phyloP scores from a whole-genome alignment of 2,113 vertebrate genomes.

The Corythaixoides concolor region DNA sequence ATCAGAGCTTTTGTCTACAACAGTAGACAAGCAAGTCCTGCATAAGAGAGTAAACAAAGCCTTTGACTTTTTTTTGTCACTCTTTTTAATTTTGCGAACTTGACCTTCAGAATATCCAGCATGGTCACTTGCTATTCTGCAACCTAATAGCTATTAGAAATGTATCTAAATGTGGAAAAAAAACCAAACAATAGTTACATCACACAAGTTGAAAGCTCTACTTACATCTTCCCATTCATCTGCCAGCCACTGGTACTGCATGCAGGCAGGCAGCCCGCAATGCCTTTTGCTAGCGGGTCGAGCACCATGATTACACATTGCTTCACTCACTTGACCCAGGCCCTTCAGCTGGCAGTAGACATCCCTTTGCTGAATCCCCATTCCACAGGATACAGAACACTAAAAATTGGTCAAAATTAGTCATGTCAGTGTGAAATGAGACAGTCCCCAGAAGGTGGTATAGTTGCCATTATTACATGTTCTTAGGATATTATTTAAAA shows the following conservation, averaged over 20 bases:
- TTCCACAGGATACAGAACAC: slow-evolving; percentile 90
- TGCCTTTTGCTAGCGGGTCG: slow-evolving; percentile 64
- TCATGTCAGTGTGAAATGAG: background rate
- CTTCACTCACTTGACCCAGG: slow-evolving; percentile 73
- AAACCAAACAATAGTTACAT: fast-evolving
- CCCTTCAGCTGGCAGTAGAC: slow-evolving; percentile 84
- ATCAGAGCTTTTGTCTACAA: background rate
- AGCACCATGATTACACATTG: slow-evolving; percentile 61
- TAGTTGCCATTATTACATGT: background rate
- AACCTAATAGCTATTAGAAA: background rate
- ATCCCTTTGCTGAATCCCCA: slow-evolving; percentile 82
- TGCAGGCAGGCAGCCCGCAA: slow-evolving; percentile 77
- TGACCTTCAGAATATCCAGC: background rate
- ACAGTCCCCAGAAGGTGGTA: background rate
- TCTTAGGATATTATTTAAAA: background rate
- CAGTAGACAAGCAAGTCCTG: background rate
- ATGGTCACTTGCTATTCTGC: background rate
- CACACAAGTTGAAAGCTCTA: background rate
- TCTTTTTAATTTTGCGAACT: background rate
- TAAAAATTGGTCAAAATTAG: slow-evolving; percentile 36
- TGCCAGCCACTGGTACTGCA: slow-evolving; percentile 75
- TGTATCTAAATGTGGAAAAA: background rate
- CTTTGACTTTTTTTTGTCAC: background rate
- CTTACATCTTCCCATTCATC: slow-evolving; percentile 84
- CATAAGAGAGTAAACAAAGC: background rate